Evolutionary conservation across 2,113 vertebrate genomes (phyloP), one percentile per base, ranked within the genome.

Genomic region (Istiophorus platypterus): DNA sequence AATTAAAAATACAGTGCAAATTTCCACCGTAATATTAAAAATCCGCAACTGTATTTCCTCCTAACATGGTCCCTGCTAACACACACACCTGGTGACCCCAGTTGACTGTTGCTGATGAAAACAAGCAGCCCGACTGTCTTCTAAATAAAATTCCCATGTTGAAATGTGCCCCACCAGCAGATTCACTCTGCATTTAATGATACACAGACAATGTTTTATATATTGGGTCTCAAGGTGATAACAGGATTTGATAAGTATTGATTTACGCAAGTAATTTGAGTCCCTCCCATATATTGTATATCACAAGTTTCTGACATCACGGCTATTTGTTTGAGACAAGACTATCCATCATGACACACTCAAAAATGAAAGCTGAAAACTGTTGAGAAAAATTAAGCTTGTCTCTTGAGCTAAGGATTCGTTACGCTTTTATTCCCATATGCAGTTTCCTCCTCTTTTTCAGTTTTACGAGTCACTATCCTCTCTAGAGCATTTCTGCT

Each of bases 211-310:
- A 88, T 78, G 82, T 81, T 85, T 89, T 76, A 84, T 41, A 56
- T 41, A 56, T 15, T 1, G 47, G 83, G 85, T 88, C 84, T 88
- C 78, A 72, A 91, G 91, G 90, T 94, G 88, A 88, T 90, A 90
- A 79, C 34, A 47, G 79, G 69, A 91, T 87, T 85, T 91, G 87
- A 93, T 92, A 85, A 87, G 85, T 92, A 93, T 94, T 91, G 92
- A 94, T 92, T 87, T 84, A 80, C 41, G 26, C 72, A 37, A 84
- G 87, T 78, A 85, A 90, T 93, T 92, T 88, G 88, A 86, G 79
- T 75, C 72, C 62, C 41, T 76, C 52, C 77, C 69, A 81, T 72
- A 77, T 84, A 86, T 59, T 63, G 71, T 82, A 75, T 72, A 91
- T 90, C 82, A 88, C 87, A 90, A 62, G 73, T 80, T 67, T 88